Conservation (phyloP, 2,113 vertebrate species). For the Drymodes brunneopygia region DNA sequence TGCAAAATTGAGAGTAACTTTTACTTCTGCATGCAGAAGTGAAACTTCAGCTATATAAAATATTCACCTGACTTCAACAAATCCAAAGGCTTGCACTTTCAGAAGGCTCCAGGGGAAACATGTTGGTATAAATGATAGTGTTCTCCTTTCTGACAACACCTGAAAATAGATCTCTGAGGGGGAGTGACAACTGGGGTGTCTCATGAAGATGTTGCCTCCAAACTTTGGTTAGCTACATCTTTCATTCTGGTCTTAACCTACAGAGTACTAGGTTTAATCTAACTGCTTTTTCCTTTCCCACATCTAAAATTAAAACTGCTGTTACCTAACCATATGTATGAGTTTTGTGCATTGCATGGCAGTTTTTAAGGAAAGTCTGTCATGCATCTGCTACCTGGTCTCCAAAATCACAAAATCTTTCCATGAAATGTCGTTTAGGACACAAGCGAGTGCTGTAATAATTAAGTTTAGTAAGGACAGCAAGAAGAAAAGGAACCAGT, state of each 20-base stretch:
- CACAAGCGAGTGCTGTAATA: neutral
- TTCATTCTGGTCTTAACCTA: neutral
- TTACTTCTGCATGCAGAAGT: neutral
- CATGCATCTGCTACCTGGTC: neutral
- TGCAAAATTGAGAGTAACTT: neutral
- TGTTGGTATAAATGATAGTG: neutral
- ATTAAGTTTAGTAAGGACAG: neutral
- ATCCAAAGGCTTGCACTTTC: neutral
- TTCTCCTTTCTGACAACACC: neutral
- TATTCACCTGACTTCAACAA: neutral
- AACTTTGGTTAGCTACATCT: neutral
- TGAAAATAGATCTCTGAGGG: constrained; percentile 5
- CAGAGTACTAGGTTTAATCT: neutral
- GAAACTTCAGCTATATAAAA: neutral
- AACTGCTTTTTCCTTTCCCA: neutral
- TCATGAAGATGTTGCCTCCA: constrained; percentile 2
- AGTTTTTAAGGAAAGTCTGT: neutral
- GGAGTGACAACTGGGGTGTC: neutral
- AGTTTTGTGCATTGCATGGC: neutral
- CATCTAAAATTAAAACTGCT: neutral
- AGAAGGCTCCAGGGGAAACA: neutral
- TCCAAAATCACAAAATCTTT: neutral
- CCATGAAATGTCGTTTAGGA: neutral
- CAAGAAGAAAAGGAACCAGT: neutral
- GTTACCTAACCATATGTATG: neutral